A percentile compares a stretch with the other conserved stretches of the same genome.
Conservation (phyloP, 2,888 invertebrate genomes). For the Dasypogon diadema region DNA sequence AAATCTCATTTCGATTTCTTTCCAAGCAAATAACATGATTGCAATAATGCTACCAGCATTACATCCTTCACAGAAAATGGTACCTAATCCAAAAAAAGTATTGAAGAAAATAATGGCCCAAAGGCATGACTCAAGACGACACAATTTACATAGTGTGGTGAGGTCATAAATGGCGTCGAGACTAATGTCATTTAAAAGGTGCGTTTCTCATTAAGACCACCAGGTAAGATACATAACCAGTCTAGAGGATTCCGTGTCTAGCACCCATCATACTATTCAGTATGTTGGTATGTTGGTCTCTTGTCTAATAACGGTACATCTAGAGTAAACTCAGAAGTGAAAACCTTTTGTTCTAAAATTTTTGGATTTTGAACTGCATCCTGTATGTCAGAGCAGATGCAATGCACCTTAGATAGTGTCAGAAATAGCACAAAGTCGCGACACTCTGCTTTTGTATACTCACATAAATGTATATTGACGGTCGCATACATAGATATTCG, state of each 20-base stretch:
- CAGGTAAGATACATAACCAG: conserved; percentile 14
- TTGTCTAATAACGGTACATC: conserved; percentile 15
- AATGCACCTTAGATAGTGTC: conserved; percentile 16
- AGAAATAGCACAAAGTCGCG: conserved; percentile 12
- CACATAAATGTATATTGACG: conserved; percentile 13
- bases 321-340: not conserved
- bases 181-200: conserved; percentile 22
- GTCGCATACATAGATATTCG: not conserved
- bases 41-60: too few species aligned
- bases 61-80: not conserved
- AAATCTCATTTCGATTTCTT: too few species aligned
- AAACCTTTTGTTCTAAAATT: conserved; percentile 27
- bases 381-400: conserved; percentile 15
- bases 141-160: conserved; percentile 18
- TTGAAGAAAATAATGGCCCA: not conserved
- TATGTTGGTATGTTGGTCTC: not conserved
- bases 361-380: conserved; percentile 24
- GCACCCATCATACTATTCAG: not conserved
- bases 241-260: not conserved
- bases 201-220: conserved; percentile 37
- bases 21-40: too few species aligned
- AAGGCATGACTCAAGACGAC: conserved; percentile 33
- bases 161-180: conserved; percentile 48
- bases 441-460: not conserved
- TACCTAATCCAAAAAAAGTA: conserved; percentile 1